These are phyloP conservation scores for Pao palembangensis DNA, from an alignment of 2,113 vertebrate genomes.

Conservation along the genomic window DNA sequence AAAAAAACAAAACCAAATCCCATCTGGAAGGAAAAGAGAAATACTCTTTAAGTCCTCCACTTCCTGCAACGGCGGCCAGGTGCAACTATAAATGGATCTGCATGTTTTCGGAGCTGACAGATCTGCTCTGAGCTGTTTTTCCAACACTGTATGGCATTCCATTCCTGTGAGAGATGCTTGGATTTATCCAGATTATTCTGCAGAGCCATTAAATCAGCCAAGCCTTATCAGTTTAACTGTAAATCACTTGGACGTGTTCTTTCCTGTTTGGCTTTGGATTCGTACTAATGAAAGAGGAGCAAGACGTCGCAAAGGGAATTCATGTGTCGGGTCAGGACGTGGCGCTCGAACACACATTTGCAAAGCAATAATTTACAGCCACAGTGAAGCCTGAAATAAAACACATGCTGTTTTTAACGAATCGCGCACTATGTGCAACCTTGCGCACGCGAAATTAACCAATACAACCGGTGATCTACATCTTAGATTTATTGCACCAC, in stretches of 20 bases:
- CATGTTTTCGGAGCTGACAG: too few relatives aligned
- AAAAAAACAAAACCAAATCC: too few relatives aligned
- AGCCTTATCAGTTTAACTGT: constrained; percentile 40
- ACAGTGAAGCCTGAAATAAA: constrained; percentile 16
- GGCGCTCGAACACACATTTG: constrained; percentile 22
- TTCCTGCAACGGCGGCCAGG: constrained; percentile 39
- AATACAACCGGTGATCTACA: neutral
- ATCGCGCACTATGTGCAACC: neutral
- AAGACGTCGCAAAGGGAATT: constrained; percentile 17
- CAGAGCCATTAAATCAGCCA: constrained; percentile 24
- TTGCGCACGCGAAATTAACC: neutral
- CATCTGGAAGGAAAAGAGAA: too few relatives aligned
- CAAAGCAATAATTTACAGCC: constrained; percentile 47
- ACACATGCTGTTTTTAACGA: constrained; percentile 39
- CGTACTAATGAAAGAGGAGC: constrained; percentile 35
- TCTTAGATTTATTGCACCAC: constrained; percentile 1
- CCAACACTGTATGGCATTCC: constrained; percentile 27
- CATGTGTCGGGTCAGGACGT: constrained; percentile 36
- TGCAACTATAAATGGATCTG: constrained; percentile 14
- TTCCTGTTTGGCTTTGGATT: constrained; percentile 62
- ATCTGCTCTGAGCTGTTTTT: constrained; percentile 1
- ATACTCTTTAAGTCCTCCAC: too few relatives aligned
- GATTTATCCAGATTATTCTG: constrained; percentile 36
- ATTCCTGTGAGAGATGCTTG: constrained; percentile 12
- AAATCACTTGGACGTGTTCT: constrained; percentile 47